Conservation (phyloP, 2,113 vertebrate genomes). For the Zosterops pallidus region DNA sequence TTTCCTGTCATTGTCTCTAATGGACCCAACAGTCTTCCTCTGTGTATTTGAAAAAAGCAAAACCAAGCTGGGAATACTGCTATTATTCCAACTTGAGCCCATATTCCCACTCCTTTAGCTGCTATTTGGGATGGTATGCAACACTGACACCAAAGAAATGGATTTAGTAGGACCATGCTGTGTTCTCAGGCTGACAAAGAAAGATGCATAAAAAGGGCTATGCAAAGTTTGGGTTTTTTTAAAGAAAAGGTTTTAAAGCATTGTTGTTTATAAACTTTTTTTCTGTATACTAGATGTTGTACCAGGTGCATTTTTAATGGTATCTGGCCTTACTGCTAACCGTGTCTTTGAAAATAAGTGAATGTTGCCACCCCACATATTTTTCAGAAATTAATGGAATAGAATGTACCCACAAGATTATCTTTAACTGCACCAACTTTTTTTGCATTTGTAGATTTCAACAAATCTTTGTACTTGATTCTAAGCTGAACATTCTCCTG, state of each 20-base stretch:
- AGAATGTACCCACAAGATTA: not conserved
- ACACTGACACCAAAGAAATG: not conserved
- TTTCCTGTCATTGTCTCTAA: not conserved
- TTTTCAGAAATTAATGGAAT: not conserved
- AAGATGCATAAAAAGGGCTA: not conserved
- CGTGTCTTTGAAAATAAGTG: not conserved
- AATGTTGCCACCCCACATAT: not conserved
- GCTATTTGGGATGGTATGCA: not conserved
- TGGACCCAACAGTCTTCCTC: not conserved
- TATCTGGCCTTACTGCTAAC: not conserved
- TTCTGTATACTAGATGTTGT: not conserved
- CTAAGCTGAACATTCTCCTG: not conserved
- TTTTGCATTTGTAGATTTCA: not conserved
- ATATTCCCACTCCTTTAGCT: not conserved
- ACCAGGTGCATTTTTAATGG: not conserved
- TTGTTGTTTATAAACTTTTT: not conserved
- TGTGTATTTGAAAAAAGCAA: not conserved
- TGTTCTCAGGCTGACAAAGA: not conserved
- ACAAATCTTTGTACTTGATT: not conserved
- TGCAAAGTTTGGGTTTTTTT: not conserved
- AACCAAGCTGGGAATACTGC: not conserved
- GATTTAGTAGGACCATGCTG: not conserved
- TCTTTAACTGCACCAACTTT: not conserved
- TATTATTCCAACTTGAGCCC: not conserved
- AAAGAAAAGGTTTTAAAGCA: not conserved